Conservation (phyloP, 2,113 vertebrate genomes). For the Paralichthys olivaceus region DNA sequence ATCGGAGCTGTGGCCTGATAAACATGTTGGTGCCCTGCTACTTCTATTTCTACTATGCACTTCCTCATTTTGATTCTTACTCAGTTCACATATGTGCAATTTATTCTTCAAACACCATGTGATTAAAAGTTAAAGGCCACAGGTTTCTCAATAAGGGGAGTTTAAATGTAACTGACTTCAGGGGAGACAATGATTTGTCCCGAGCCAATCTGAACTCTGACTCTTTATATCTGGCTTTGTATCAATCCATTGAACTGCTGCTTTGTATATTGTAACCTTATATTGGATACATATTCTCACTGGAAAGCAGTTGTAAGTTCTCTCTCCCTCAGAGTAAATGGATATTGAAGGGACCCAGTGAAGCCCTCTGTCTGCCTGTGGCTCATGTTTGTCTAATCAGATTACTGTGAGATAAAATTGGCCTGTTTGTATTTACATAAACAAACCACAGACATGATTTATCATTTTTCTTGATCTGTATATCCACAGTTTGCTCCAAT, state of each 20-base stretch:
- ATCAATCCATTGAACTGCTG: no score
- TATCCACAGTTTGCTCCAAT: background rate
- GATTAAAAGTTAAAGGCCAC: background rate
- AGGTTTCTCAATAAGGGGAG: no score
- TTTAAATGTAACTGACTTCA: background rate
- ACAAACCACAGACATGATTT: background rate
- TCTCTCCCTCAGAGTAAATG: background rate
- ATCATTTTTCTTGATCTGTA: background rate
- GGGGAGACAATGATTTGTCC: no score
- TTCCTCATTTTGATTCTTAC: conserved; percentile 7
- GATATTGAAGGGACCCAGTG: background rate
- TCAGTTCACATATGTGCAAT: background rate
- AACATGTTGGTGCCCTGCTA: background rate
- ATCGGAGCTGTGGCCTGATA: background rate
- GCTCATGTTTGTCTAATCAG: conserved; percentile 28
- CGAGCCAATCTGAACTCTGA: conserved; percentile 7
- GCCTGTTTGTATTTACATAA: background rate
- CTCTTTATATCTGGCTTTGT: background rate
- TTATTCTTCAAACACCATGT: background rate
- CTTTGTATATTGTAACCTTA: no score
- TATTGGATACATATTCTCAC: background rate
- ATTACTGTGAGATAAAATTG: conserved; percentile 38
- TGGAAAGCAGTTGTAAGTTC: background rate
- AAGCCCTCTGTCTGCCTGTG: background rate
- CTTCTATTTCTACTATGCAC: background rate